phyloP scores from a whole-genome alignment of 2,113 vertebrate genomes.

The Nansenia antarctica region DNA sequence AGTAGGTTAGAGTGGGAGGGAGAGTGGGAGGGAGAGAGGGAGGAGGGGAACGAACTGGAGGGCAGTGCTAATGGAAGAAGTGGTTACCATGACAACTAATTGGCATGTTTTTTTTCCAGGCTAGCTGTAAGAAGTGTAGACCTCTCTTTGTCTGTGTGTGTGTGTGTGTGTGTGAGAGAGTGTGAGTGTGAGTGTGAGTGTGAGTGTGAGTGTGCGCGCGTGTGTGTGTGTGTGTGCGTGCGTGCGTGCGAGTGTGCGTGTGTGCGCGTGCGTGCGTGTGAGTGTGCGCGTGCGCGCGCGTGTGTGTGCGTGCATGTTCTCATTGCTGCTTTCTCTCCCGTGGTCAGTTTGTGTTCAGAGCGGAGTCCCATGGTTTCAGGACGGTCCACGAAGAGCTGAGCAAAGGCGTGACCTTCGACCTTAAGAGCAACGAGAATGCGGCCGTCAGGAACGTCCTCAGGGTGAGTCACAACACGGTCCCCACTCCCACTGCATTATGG shows the following conservation, averaged over 20 bases:
- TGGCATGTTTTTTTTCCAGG: conserved; percentile 49
- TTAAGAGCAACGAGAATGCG: conserved; percentile 88
- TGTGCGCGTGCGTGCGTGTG: not conserved
- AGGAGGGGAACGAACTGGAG: conserved; percentile 14
- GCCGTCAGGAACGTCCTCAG: conserved; percentile 89
- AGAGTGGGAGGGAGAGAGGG: conserved; percentile 9
- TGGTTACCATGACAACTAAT: conserved; percentile 72
- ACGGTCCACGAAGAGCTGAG: conserved; percentile 92
- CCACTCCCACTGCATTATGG: not conserved
- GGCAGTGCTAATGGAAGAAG: conserved; percentile 40
- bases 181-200: conserved; percentile 17
- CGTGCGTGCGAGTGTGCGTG: not conserved
- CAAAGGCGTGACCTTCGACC: conserved; percentile 87
- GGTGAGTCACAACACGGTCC: conserved; percentile 68
- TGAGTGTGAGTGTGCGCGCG: not conserved
- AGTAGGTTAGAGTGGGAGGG: not conserved
- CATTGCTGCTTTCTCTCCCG: not conserved
- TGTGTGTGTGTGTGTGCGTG: not conserved
- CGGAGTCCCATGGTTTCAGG: conserved; percentile 83
- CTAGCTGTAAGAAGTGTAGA: conserved; percentile 21
- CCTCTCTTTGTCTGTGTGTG: conserved; percentile 21
- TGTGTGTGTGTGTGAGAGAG: not conserved
- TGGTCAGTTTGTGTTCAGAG: conserved; percentile 91
- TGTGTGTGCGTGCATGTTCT: not conserved
- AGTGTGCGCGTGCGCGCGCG: not conserved